These are phyloP conservation scores for Apeira syringaria DNA, from an alignment of 2,888 invertebrate species.

Conservation along the genomic window DNA sequence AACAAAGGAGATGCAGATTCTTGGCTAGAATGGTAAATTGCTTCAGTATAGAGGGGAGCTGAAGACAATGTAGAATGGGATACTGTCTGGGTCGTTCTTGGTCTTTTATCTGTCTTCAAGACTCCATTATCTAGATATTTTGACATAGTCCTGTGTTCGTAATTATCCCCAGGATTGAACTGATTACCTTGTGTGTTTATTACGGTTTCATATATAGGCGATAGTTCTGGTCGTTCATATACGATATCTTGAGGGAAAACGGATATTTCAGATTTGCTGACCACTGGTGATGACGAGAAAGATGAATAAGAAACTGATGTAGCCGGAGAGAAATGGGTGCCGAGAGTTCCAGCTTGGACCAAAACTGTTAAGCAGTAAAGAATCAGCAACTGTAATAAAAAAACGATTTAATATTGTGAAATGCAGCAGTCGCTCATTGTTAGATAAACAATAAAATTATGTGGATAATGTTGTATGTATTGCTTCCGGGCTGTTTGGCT, in stretches of 20 bases:
- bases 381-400: constrained; percentile 43
- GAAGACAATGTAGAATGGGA: constrained; percentile 5
- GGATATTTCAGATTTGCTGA: neutral
- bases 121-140: constrained; percentile 34
- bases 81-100: neutral
- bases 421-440: too few relatives aligned
- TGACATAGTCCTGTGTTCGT: constrained; percentile 21
- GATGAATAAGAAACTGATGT: constrained; percentile 38
- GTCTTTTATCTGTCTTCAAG: constrained; percentile 34
- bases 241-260: constrained; percentile 3
- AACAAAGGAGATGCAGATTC: neutral
- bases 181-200: constrained; percentile 36
- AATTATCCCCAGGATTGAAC: constrained; percentile 28
- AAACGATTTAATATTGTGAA: too few relatives aligned
- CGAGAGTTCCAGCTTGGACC: constrained; percentile 35
- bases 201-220: constrained; percentile 38
- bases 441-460: too few relatives aligned
- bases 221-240: constrained; percentile 21
- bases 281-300: constrained; percentile 2
- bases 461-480: too few relatives aligned
- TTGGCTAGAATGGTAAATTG: constrained; percentile 4
- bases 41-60: constrained; percentile 6
- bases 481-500: too few relatives aligned
- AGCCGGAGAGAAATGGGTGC: constrained; percentile 34
- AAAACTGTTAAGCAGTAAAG: constrained; percentile 35